Percentiles rank a stretch among this genome's conserved stretches.
These are phyloP conservation scores for Streptopelia turtur DNA, from an alignment of 2,797 vertebrate species.

Conservation along the genomic window DNA sequence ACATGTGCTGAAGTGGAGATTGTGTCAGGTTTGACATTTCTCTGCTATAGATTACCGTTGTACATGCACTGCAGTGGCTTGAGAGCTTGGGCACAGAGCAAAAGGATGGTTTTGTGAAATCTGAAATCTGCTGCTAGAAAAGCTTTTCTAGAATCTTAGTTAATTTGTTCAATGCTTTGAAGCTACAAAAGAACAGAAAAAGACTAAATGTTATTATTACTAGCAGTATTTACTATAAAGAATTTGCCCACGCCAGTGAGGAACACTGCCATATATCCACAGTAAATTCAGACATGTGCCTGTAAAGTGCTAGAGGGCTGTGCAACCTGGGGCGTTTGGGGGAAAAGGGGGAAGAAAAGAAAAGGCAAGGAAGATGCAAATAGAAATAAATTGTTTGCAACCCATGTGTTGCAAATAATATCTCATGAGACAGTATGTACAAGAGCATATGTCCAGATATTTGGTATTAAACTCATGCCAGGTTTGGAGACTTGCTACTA, in stretches of 20 bases:
- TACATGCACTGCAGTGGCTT: not conserved
- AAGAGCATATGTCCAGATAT: not conserved
- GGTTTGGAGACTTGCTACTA: not conserved
- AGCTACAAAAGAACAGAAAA: not conserved
- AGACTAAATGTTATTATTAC: not conserved
- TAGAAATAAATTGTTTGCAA: not conserved
- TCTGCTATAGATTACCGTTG: not conserved
- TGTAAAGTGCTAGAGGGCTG: not conserved
- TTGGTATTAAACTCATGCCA: rapidly evolving
- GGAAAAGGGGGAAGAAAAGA: no score
- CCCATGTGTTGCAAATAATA: not conserved
- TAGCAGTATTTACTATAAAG: not conserved
- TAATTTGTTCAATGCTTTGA: not conserved
- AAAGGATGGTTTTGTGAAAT: not conserved
- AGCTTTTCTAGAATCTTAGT: not conserved
- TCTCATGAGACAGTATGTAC: not conserved
- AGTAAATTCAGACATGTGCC: not conserved
- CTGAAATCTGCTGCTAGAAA: not conserved
- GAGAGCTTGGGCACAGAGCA: not conserved
- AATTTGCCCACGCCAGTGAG: not conserved
- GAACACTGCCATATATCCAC: not conserved
- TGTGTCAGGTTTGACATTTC: not conserved
- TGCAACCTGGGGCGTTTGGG: not conserved
- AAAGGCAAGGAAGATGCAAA: not conserved
- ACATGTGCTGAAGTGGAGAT: not conserved